phyloP scores from a whole-genome alignment of 2,888 invertebrate genomes.

The Drosophila stalkeri region DNA sequence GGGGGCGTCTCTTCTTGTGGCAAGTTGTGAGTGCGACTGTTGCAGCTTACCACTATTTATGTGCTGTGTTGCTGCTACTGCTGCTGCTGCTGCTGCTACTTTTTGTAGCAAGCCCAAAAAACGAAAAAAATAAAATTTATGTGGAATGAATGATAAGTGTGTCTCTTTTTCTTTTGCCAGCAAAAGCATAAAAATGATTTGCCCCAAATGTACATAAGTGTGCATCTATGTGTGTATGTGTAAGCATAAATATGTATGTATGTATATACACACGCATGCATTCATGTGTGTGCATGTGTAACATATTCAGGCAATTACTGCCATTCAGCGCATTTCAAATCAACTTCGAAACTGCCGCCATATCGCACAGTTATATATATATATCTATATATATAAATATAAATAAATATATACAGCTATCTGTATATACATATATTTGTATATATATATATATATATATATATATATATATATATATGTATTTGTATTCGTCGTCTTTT shows the following conservation, averaged over 20 bases:
- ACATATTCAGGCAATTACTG: conserved; percentile 80
- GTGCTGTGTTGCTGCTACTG: conserved; percentile 38
- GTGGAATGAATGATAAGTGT: conserved; percentile 61
- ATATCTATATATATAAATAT: background rate
- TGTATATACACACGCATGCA: conserved; percentile 20
- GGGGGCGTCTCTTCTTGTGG: conserved; percentile 51
- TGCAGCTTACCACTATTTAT: conserved; percentile 73
- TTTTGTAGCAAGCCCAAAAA: conserved; percentile 40
- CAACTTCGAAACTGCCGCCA: conserved; percentile 75
- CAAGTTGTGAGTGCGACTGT: conserved; percentile 56
- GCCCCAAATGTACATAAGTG: conserved; percentile 51
- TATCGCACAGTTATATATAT: conserved; percentile 9
- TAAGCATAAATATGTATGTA: background rate
- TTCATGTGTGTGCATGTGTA: conserved; percentile 72
- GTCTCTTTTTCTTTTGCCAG: conserved; percentile 53
- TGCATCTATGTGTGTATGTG: conserved; percentile 15
- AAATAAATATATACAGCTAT: background rate
- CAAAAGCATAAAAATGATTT: conserved; percentile 71
- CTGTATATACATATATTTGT: background rate
- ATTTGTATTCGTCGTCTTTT: conserved; percentile 19
- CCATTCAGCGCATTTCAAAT: conserved; percentile 80
- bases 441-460: background rate
- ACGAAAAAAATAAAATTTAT: conserved; percentile 30
- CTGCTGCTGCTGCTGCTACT: conserved; percentile 22
- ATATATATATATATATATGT: background rate